Evolutionary conservation across 1,140 invertebrate species (phyloP), one percentile per base, ranked within the genome.

Genomic region (Battus philenor): DNA sequence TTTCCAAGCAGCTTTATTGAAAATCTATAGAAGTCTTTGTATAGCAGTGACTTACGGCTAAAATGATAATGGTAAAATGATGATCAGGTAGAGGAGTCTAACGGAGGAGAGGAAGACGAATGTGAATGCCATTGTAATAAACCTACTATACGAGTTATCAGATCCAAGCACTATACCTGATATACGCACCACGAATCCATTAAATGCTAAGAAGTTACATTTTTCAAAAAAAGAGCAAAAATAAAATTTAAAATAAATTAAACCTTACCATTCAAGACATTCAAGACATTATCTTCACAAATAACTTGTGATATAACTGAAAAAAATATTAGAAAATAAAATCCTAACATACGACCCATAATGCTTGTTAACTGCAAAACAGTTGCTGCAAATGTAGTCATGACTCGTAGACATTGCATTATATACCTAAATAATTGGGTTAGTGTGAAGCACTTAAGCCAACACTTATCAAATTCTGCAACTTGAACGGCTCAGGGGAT

Each of bases 251-350:
- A 1, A 7, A 24, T 7, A 1, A 24, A 24, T 2, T 7, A 7
- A 24, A 7, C n/a, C n/a, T 24, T 24, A 0, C 5, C 13, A 22
- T 26, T 11, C 10, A 24, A 26, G 26, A 18, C 36, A 24, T 7
- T 24, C 2, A 12, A 4, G 4, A 27, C 5, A 1, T 27, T 12
- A 16, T 13, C 20, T 22, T 13, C 8, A 10, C 36, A 39, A 13
- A 39, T 1, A 9, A n/a, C 12, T 24, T 39, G 36, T 20, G 36
- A 13, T 2, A 15, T 7, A 1, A 22, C 20, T 22, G 20, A 39
- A 11, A 39, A 6, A 39, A 39, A n/a, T 39, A 26, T 39, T 6
- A 39, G 26, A 26, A 39, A 24, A 36, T 26, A 9, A 39, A 24
- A n/a, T 13, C 20, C 12, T 3, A n/a, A 15, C 20, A n/a, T 12